Conservation (phyloP, 2,113 vertebrate species). For the Sebastes schlegelii region DNA sequence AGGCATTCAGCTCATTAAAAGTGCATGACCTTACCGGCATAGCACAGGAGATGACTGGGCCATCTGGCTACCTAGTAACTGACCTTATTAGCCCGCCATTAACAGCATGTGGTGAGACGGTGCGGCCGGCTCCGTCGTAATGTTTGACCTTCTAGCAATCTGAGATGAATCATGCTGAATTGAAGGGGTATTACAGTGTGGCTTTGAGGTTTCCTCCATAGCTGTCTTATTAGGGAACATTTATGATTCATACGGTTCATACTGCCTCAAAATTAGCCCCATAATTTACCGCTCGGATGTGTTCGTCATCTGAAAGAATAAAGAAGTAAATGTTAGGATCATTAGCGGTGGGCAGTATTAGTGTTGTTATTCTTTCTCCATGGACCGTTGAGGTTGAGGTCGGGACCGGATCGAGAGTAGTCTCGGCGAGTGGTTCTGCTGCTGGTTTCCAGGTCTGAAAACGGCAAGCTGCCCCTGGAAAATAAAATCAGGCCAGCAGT, state of each 20-base stretch:
- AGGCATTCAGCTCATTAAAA: constrained; percentile 54
- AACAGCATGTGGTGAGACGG: constrained; percentile 54
- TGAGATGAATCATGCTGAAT: constrained; percentile 50
- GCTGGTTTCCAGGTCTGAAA: constrained; percentile 73
- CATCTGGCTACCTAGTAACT: constrained; percentile 49
- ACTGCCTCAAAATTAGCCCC: constrained; percentile 60
- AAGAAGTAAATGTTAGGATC: constrained; percentile 65
- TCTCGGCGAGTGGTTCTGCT: constrained; percentile 48
- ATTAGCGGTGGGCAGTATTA: constrained; percentile 73
- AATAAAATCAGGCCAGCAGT: constrained; percentile 61
- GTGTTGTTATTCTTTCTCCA: constrained; percentile 70
- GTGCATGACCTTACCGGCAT: constrained; percentile 49
- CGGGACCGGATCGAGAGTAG: constrained; percentile 47
- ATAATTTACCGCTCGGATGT: constrained; percentile 64
- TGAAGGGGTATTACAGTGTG: constrained; percentile 50
- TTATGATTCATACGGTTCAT: constrained; percentile 68
- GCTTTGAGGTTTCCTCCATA: constrained; percentile 72
- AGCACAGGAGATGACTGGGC: constrained; percentile 48
- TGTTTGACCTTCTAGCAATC: constrained; percentile 42
- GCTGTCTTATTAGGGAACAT: constrained; percentile 68
- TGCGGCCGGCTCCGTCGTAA: constrained; percentile 20
- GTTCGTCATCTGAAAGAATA: constrained; percentile 65
- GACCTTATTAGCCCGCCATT: constrained; percentile 57
- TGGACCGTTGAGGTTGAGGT: constrained; percentile 62
- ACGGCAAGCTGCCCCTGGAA: constrained; percentile 64